phyloP scores from a whole-genome alignment of 2,113 vertebrate genomes.

The Martes martes region DNA sequence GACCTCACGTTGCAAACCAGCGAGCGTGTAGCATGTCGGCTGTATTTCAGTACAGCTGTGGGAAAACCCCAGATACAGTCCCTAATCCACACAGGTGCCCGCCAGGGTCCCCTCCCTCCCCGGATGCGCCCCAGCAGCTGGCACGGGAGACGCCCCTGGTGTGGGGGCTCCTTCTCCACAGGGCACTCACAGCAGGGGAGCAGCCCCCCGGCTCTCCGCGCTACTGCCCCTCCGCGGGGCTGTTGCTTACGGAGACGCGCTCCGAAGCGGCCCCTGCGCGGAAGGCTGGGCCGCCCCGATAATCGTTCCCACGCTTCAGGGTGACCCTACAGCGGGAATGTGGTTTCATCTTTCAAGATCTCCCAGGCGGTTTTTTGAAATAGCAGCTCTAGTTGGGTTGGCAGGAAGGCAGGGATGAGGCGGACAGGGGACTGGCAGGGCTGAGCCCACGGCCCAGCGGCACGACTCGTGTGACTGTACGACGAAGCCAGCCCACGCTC shows the following conservation, averaged over 20 bases:
- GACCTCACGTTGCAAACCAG: not conserved
- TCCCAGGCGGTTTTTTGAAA: not conserved
- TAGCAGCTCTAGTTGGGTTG: not conserved
- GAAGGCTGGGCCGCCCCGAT: not conserved
- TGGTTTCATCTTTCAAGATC: not conserved
- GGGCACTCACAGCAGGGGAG: too few relatives aligned
- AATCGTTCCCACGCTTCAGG: not conserved
- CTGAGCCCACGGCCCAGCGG: fast-evolving
- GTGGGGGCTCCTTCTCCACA: too few relatives aligned
- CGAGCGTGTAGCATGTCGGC: too few relatives aligned
- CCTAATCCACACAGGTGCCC: fast-evolving
- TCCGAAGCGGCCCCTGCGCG: not conserved
- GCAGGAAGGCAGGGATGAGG: not conserved
- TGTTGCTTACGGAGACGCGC: not conserved
- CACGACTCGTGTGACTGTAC: not conserved
- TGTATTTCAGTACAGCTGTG: not conserved
- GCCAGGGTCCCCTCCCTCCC: too few relatives aligned
- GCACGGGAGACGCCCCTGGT: too few relatives aligned
- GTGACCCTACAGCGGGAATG: not conserved
- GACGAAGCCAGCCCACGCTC: not conserved
- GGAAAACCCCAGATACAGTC: not conserved
- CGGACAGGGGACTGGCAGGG: not conserved
- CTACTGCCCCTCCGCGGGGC: not conserved
- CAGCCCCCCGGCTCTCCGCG: too few relatives aligned
- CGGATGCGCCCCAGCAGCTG: too few relatives aligned